Conservation (phyloP, 2,113 vertebrate species). For the Aythya baeri region DNA sequence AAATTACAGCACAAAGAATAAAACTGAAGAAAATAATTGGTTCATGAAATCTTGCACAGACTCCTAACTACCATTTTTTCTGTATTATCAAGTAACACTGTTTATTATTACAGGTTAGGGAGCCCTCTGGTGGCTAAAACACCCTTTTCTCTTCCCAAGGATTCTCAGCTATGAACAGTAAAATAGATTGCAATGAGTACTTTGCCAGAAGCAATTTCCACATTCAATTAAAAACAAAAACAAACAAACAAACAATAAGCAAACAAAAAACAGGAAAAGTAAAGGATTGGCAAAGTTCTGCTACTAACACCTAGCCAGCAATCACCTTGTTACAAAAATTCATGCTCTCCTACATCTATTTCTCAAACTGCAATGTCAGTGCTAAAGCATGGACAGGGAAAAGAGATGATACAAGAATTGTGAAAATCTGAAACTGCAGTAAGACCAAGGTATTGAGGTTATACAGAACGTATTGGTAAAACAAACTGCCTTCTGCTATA, state of each 20-base stretch:
- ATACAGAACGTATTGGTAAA: not conserved
- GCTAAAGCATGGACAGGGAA: not conserved
- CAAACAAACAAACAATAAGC: not conserved
- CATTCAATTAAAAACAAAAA: not conserved
- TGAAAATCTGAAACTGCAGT: not conserved
- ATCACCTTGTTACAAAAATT: not conserved
- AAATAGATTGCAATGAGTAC: not conserved
- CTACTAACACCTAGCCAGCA: not conserved
- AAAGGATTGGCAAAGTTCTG: not conserved
- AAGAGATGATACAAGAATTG: not conserved
- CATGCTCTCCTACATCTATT: not conserved
- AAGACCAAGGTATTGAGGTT: not conserved
- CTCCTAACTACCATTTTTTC: not conserved
- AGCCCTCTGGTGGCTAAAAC: constrained; percentile 47
- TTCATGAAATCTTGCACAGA: not conserved
- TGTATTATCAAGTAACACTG: not conserved
- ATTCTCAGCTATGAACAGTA: not conserved
- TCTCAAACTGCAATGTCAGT: not conserved
- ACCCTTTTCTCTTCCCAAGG: not conserved
- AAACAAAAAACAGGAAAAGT: not conserved
- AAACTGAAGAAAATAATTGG: not conserved
- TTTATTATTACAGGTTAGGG: not conserved
- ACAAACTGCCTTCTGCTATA: not conserved
- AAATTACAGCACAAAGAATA: not conserved
- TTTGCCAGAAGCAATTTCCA: not conserved